phyloP scores from a whole-genome alignment of 2,113 vertebrate genomes.

The Tonatia bakeri region DNA sequence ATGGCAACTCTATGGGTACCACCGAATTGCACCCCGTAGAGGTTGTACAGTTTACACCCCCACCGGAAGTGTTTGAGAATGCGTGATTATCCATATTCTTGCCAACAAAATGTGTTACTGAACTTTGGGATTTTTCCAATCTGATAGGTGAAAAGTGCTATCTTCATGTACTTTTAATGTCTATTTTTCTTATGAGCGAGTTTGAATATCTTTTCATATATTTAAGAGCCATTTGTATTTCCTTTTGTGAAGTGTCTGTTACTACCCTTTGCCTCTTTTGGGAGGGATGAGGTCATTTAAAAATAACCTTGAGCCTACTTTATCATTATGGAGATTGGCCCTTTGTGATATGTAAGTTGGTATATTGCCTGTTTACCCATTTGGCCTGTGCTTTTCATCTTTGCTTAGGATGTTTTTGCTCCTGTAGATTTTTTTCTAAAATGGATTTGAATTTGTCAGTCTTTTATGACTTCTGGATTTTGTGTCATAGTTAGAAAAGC shows the following conservation, averaged over 20 bases:
- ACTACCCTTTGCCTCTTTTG: background rate
- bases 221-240: slow-evolving; percentile 16
- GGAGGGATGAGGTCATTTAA: background rate
- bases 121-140: background rate
- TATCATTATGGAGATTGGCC: slow-evolving; percentile 19
- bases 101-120: slow-evolving; percentile 14
- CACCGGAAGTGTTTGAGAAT: background rate
- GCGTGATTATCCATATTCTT: background rate
- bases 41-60: background rate
- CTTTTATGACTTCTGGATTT: background rate
- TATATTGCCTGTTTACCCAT: background rate
- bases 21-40: background rate
- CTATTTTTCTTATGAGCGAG: slow-evolving; percentile 27
- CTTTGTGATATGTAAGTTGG: background rate
- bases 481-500: slow-evolving; percentile 23
- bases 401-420: slow-evolving; percentile 15
- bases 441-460: slow-evolving; percentile 14
- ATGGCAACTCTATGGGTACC: background rate
- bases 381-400: slow-evolving; percentile 19
- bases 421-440: background rate
- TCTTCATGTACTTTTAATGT: slow-evolving; percentile 43
- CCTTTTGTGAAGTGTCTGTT: slow-evolving; percentile 20
- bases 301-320: background rate
- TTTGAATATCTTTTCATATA: slow-evolving; percentile 41
- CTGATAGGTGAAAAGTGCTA: slow-evolving; percentile 27